Base-by-base conservation (phyloP, 2,797 vertebrate species). In the Etheostoma perlongum region DNA sequence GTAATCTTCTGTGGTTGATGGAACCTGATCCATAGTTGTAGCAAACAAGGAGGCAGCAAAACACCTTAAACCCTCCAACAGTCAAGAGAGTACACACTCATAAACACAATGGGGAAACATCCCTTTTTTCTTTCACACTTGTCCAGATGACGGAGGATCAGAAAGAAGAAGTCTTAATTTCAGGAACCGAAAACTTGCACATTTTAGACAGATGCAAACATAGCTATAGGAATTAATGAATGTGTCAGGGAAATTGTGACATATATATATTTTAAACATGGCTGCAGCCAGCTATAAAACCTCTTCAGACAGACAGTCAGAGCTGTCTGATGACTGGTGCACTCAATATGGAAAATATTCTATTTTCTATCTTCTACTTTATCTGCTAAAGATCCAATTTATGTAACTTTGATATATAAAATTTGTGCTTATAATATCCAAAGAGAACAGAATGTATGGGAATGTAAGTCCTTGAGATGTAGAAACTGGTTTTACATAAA, bases 91-190 rank as follows among this genome's bases (percentile, higher is more conserved):
- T 47, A 70, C 58, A 47, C 60, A 47, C 36, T 61, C 59, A 61
- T 36, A 71, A 71, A 71, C 75, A 82, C 47, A 2, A 73, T 10
- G 16, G 25, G 42, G 10, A 27, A 66, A 65, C 42, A 69, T 68
- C 49, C n/a, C 25, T 70, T 74, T 73, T 76, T 42, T 63, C 46
- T 72, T 52, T 40, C 30, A 23, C 57, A 44, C 7, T 68, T 16
- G 8, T 57, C 21, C 21, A 74, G 53, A 67, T 53, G 51, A 47
- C n/a, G n/a, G 33, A 25, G 49, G 16, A 42, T 49, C 48, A 89
- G 74, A 93, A 95, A 93, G 86, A 71, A 91, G 94, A 94, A 95
- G 93, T 91, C 6, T 3, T 2, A 0, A 66, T 87, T 89, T 92
- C 42, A 87, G 94, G 94, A 94, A 95, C 85, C 18, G 87, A 93